A percentile compares a stretch with the other conserved stretches of the same genome.
Conservation (phyloP, 2,113 vertebrate genomes). For the Tympanuchus pallidicinctus region DNA sequence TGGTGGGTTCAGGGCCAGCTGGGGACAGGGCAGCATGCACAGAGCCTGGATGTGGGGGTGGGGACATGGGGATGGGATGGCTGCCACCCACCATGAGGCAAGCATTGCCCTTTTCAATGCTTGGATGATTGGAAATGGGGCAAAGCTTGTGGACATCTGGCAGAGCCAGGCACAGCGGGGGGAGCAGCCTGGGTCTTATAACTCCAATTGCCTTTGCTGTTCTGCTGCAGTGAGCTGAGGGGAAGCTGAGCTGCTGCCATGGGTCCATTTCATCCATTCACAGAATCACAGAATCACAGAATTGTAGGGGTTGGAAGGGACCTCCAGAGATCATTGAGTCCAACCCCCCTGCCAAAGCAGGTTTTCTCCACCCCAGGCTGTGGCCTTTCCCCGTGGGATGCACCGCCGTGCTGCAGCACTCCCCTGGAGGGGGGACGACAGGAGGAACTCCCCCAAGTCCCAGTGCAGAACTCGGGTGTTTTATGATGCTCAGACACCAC, state of each 20-base stretch:
- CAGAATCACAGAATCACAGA: too few relatives aligned
- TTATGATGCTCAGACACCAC: neutral
- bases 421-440: rapidly evolving
- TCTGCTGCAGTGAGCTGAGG: neutral
- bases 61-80: rapidly evolving
- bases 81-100: neutral
- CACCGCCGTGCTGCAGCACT: too few relatives aligned
- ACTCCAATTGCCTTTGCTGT: neutral
- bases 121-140: rapidly evolving
- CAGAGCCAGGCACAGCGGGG: neutral
- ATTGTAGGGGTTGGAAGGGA: too few relatives aligned
- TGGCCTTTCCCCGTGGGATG: too few relatives aligned
- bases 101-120: neutral
- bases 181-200: neutral
- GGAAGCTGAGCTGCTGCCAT: neutral
- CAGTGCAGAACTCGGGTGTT: rapidly evolving
- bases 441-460: rapidly evolving
- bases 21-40: neutral
- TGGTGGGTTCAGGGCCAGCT: neutral
- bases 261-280: rapidly evolving
- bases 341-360: too few relatives aligned
- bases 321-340: too few relatives aligned
- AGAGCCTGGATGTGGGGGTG: neutral
- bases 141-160: neutral
- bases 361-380: rapidly evolving